Conservation (phyloP, 2,797 vertebrate genomes). For the Microctenopoma stevenorrisi region DNA sequence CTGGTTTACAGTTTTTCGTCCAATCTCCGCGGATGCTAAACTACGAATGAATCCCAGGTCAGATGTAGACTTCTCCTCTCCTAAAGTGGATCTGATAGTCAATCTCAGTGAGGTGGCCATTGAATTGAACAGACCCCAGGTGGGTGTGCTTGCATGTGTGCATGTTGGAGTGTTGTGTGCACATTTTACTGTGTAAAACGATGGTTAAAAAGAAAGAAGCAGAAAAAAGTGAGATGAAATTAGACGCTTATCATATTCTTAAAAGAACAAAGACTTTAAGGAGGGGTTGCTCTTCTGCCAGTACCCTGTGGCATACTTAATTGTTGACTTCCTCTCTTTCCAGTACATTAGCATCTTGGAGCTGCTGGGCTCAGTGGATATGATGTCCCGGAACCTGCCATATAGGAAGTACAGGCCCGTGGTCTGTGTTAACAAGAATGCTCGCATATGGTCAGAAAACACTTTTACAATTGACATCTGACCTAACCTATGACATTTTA, state of each 20-base stretch:
- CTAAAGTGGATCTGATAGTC: constrained; percentile 93
- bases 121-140: constrained; percentile 95
- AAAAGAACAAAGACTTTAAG: neutral
- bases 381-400: constrained; percentile 96
- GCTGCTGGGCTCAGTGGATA: constrained; percentile 94
- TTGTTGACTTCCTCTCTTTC: constrained; percentile 45
- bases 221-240: neutral
- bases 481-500: neutral
- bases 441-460: constrained; percentile 86
- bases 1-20: constrained; percentile 89
- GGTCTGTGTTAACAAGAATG: constrained; percentile 85
- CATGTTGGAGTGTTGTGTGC: neutral
- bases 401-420: constrained; percentile 94
- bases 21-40: constrained; percentile 94
- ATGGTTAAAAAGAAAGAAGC: neutral
- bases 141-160: constrained; percentile 55
- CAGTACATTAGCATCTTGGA: constrained; percentile 98
- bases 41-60: constrained; percentile 96
- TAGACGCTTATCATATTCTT: neutral
- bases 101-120: constrained; percentile 92
- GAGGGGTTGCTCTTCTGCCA: constrained; percentile 1
- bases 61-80: constrained; percentile 93
- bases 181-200: neutral
- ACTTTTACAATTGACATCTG: neutral
- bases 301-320: constrained; percentile 24